These are phyloP conservation scores for Ditylenchus weischeri DNA, from an alignment of 2,888 invertebrate genomes.

Conservation along the genomic window DNA sequence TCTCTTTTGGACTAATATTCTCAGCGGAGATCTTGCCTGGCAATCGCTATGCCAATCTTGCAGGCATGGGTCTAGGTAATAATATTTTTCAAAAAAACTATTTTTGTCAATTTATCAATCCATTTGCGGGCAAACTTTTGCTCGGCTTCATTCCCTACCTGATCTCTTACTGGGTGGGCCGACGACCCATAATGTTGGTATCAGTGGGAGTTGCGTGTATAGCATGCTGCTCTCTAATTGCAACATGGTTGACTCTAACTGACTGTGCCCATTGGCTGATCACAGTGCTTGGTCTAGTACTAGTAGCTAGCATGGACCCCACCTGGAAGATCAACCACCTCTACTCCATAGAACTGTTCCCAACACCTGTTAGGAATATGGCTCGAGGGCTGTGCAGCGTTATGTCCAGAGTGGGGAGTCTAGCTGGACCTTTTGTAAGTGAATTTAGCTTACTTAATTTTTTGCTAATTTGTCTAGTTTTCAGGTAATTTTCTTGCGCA, in stretches of 20 bases:
- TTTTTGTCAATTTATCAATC: constrained; percentile 18
- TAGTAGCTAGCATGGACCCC: constrained; percentile 49
- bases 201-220: constrained; percentile 40
- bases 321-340: constrained; percentile 56
- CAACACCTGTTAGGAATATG: constrained; percentile 48
- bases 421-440: constrained; percentile 47
- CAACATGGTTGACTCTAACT: constrained; percentile 14
- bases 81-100: too few relatives aligned
- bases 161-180: constrained; percentile 39
- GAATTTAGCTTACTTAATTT: neutral
- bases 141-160: constrained; percentile 50
- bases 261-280: constrained; percentile 20
- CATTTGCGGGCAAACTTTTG: constrained; percentile 30
- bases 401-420: constrained; percentile 44
- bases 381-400: constrained; percentile 52
- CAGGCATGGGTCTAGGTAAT: constrained; percentile 10
- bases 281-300: constrained; percentile 35
- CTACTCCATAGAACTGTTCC: constrained; percentile 52
- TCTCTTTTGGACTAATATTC: constrained; percentile 51
- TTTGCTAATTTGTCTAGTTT: constrained; percentile 1
- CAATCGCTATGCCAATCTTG: constrained; percentile 44
- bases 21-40: constrained; percentile 50
- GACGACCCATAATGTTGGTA: constrained; percentile 41
- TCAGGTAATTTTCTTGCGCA: constrained; percentile 42
- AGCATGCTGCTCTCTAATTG: constrained; percentile 23